Conservation (phyloP, 2,113 vertebrate species). For the Neogale vison region DNA sequence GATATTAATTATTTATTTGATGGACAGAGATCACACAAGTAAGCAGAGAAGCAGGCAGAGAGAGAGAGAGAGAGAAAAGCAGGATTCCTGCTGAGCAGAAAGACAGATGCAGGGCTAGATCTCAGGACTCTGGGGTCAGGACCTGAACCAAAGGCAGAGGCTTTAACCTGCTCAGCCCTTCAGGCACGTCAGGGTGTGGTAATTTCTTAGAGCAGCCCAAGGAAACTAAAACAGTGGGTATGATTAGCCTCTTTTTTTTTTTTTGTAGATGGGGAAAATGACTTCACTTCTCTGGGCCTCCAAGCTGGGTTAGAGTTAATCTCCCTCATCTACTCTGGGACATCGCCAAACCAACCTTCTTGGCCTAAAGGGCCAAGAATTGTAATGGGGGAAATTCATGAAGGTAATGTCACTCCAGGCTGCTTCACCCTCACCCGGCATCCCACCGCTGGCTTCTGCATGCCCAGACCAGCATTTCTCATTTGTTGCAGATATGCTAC, state of each 20-base stretch:
- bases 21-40: no score
- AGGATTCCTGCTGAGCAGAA: no score
- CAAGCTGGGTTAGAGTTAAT: neutral
- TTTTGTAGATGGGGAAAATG: neutral
- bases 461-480: neutral
- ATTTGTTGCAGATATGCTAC: neutral
- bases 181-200: rapidly evolving
- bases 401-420: neutral
- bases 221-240: neutral
- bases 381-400: neutral
- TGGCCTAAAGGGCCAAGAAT: neutral
- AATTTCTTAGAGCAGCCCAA: neutral
- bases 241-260: neutral
- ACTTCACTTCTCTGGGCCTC: neutral
- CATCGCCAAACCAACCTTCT: neutral
- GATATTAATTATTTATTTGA: no score
- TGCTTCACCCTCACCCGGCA: neutral
- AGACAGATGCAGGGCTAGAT: no score
- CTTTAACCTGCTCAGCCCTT: no score
- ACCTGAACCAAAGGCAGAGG: no score
- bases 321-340: neutral
- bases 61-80: no score
- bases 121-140: no score
- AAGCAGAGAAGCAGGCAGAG: no score
- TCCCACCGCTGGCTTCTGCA: neutral